These are phyloP conservation scores for Micropterix aruncella DNA, from an alignment of 2,888 invertebrate species.

Conservation along the genomic window DNA sequence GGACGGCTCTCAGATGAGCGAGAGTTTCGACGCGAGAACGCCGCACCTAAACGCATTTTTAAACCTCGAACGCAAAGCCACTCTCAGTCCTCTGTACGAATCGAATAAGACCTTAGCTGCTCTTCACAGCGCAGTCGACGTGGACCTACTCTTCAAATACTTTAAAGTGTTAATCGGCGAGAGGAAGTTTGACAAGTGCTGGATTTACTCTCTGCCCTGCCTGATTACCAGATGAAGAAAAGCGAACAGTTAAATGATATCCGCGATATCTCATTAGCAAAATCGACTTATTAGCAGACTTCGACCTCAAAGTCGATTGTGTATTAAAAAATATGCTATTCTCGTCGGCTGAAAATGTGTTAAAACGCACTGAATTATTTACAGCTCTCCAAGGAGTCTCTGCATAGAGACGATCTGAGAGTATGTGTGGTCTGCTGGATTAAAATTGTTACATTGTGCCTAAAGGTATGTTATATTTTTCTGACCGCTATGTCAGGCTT, in stretches of 20 bases:
- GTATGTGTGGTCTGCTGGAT: slow-evolving; percentile 37
- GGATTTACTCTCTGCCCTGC: slow-evolving; percentile 40
- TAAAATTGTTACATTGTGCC: slow-evolving; percentile 47
- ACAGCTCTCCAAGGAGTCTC: too few species aligned
- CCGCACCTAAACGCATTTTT: too few species aligned
- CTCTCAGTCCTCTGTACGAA: slow-evolving; percentile 37
- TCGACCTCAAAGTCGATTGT: slow-evolving; percentile 32
- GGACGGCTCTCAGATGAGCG: too few species aligned
- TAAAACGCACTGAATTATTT: slow-evolving; percentile 37
- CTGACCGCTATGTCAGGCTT: too few species aligned
- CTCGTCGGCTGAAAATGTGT: slow-evolving; percentile 42
- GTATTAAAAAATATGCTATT: slow-evolving; percentile 37
- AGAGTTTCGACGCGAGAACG: too few species aligned
- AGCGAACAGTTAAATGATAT: slow-evolving; percentile 39
- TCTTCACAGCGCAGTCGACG: slow-evolving; percentile 39
- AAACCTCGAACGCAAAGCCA: too few species aligned
- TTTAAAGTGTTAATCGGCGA: slow-evolving; percentile 30
- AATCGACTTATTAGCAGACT: slow-evolving; percentile 29
- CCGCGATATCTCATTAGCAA: slow-evolving; percentile 42
- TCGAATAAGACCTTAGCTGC: slow-evolving; percentile 44
- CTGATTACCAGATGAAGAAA: slow-evolving; percentile 37
- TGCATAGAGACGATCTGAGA: too few species aligned
- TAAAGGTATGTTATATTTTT: slow-evolving; percentile 29
- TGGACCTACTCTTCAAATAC: slow-evolving; percentile 33
- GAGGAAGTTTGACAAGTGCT: slow-evolving; percentile 35